Evolutionary conservation across 2,888 invertebrate genomes (phyloP), one percentile per base, ranked within the genome.

Genomic region (Catocala sponsa): DNA sequence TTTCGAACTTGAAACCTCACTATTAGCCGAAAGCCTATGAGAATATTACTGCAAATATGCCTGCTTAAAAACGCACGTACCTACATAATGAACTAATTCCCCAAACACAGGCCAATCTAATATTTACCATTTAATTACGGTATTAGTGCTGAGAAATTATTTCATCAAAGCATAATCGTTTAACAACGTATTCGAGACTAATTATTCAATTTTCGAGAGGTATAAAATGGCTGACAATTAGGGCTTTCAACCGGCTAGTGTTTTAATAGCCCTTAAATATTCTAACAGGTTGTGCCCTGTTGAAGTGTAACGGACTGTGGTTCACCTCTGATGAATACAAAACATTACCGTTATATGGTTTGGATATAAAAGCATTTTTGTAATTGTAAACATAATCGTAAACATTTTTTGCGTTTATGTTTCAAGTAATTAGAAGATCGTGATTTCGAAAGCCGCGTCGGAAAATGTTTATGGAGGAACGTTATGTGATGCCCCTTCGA

Each of bases 41-140:
- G 25, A 25, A 25, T 25, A 25, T 25, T 25, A 25, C 1, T n/a
- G n/a, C n/a, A n/a, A n/a, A 25, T 25, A 25, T n/a, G 4, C 25
- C 25, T 25, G 25, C 25, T 25, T 25, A 25, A 25, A 25, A 25
- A 25, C 2, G 25, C 25, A 25, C 25, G 25, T 25, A 50, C 12
- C 35, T 2, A 50, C 13, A 1, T 13, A 38, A 13, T 25, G 25
- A 35, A 10, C 10, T 35, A n/a, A 13, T 10, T 1, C 35, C 6
- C 11, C 7, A 38, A 38, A 25, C 15, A 9, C 32, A 25, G 42
- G 12, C 41, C 13, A 13, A 44, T 54, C 13, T 35, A 46, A 46
- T 46, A 55, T 33, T 55, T 4, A 46, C 9, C 44, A 55, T 35
- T 55, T 7, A 35, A 55, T 55, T 54, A 47, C 6, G 7, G 15